Conservation (phyloP, 1,140 invertebrate genomes). For the Drosophila orosa region DNA sequence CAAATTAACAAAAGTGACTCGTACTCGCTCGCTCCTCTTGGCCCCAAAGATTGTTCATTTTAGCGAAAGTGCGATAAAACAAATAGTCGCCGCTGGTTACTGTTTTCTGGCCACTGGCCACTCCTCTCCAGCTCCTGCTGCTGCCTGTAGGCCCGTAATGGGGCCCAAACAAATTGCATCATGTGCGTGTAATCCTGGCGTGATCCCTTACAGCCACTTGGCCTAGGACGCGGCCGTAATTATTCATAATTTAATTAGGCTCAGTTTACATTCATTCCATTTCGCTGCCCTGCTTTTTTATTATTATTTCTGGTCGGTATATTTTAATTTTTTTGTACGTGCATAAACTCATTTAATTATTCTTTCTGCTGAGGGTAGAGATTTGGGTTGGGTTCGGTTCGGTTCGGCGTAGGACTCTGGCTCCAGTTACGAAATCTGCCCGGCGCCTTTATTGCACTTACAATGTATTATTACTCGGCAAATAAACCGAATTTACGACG, state of each 20-base stretch:
- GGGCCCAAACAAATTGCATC: constrained; percentile 79
- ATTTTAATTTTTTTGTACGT: constrained; percentile 71
- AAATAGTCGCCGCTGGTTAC: constrained; percentile 62
- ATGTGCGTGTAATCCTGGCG: constrained; percentile 73
- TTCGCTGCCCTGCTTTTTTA: constrained; percentile 45
- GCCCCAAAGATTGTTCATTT: constrained; percentile 69
- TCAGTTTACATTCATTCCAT: constrained; percentile 75
- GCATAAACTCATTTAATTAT: constrained; percentile 84
- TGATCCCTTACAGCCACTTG: constrained; percentile 64
- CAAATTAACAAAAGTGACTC: constrained; percentile 83
- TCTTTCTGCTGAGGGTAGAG: constrained; percentile 36
- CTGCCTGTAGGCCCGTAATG: constrained; percentile 35
- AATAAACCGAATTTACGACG: constrained; percentile 64
- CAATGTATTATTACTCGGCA: constrained; percentile 49
- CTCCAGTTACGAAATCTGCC: constrained; percentile 37
- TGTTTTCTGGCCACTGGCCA: constrained; percentile 5
- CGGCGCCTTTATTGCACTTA: constrained; percentile 62
- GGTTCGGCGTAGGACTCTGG: constrained; percentile 1
- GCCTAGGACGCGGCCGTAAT: constrained; percentile 56
- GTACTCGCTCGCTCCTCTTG: constrained; percentile 12
- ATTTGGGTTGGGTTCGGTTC: constrained; percentile 40
- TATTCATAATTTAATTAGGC: constrained; percentile 84
- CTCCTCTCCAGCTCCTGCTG: constrained; percentile 17
- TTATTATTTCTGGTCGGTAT: constrained; percentile 60
- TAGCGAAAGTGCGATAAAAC: constrained; percentile 83